Percentiles rank a stretch among this genome's conserved stretches.
Conservation (phyloP, 2,113 vertebrate genomes). For the Laticauda colubrina region DNA sequence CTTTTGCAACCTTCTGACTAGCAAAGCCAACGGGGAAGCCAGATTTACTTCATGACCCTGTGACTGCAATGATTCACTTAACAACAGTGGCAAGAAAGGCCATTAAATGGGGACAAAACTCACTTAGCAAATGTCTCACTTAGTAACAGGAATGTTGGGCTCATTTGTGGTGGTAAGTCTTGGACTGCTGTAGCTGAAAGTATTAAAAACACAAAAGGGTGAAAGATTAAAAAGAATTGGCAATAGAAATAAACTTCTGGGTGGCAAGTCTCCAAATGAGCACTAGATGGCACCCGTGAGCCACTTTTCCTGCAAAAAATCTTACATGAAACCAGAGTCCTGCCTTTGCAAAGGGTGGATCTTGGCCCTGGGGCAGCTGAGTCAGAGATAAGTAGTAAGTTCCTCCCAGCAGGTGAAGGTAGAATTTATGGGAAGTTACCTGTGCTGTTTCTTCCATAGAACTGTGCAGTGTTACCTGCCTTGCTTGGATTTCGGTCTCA, state of each 20-base stretch:
- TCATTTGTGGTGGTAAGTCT: neutral
- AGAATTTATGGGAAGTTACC: neutral
- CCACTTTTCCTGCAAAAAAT: neutral
- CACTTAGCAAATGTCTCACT: neutral
- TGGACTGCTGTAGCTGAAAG: neutral
- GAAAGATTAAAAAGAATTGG: neutral
- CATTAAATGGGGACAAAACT: neutral
- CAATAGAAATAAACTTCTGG: neutral
- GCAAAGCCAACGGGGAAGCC: too few relatives aligned
- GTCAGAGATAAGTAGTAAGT: neutral
- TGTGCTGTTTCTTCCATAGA: neutral
- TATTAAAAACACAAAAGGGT: neutral
- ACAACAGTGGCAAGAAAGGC: too few relatives aligned
- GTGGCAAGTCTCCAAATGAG: neutral
- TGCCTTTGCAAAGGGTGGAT: neutral
- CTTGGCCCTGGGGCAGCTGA: neutral
- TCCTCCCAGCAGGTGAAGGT: neutral
- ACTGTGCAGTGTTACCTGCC: neutral
- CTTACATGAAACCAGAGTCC: too few relatives aligned
- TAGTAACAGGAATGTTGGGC: too few relatives aligned
- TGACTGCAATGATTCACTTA: too few relatives aligned
- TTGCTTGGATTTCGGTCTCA: neutral
- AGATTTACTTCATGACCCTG: too few relatives aligned
- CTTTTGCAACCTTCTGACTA: too few relatives aligned
- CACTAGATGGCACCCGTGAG: neutral